Percentiles rank a stretch among this genome's conserved stretches.
Conservation (phyloP, 2,797 vertebrate species). For the Poecilia wingei region DNA sequence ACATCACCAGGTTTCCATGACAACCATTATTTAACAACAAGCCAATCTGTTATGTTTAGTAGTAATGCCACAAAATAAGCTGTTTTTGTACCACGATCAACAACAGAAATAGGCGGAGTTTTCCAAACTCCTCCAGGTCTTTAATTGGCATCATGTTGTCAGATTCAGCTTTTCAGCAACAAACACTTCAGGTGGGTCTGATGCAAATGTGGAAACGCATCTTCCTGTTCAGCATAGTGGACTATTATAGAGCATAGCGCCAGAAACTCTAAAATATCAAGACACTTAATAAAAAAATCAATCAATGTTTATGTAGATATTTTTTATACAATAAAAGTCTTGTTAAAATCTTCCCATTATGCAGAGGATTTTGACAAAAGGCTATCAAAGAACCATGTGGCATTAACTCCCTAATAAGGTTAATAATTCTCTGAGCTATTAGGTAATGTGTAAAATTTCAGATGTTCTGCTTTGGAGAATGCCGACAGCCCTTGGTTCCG, state of each 20-base stretch:
- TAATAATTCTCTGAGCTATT: constrained; percentile 77
- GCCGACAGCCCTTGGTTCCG: constrained; percentile 16
- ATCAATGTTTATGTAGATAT: not conserved
- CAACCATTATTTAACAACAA: not conserved
- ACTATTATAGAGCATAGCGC: not conserved
- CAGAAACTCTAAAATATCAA: not conserved
- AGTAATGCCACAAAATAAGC: not conserved
- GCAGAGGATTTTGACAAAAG: constrained; percentile 43
- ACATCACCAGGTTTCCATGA: not conserved
- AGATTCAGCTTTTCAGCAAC: not conserved
- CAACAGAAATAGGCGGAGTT: not conserved
- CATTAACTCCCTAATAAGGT: constrained; percentile 58
- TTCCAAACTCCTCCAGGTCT: not conserved
- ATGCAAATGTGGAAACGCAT: not conserved
- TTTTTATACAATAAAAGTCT: not conserved
- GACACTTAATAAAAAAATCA: not conserved
- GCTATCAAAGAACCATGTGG: constrained; percentile 40
- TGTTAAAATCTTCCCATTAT: constrained; percentile 32
- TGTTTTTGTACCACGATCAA: not conserved
- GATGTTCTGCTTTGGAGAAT: constrained; percentile 46
- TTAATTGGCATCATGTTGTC: not conserved
- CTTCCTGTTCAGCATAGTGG: not conserved
- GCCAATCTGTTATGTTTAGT: not conserved
- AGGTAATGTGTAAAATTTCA: constrained; percentile 56
- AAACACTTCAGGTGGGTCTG: not conserved